Evolutionary conservation across 1,140 invertebrate species (phyloP).

Genomic region (Cotesia chilonis): DNA sequence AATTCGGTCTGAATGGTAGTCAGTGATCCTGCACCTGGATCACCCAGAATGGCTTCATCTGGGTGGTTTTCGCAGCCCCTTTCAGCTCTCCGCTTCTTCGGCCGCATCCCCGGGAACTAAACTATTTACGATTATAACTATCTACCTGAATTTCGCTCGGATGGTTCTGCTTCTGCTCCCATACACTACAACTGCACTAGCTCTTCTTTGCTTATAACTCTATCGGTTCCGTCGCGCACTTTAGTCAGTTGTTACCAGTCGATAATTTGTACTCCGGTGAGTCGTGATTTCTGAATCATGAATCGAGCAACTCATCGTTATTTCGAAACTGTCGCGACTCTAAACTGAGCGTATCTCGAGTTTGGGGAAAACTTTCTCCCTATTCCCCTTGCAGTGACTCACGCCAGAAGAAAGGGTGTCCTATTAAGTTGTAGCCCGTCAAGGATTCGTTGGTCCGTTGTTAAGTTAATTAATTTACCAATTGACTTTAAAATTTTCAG

Average conservation of each 20-base stretch:
- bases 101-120: no score
- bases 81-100: not conserved
- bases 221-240: no score
- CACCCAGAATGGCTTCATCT: not conserved
- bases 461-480: conserved; percentile 14
- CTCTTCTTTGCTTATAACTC: no score
- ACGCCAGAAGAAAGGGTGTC: not conserved
- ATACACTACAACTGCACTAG: no score
- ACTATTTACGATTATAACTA: conserved; percentile 49
- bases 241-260: not conserved
- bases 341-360: not conserved
- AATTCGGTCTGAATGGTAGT: not conserved
- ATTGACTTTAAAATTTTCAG: not conserved
- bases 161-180: conserved; percentile 20
- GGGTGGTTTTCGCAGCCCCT: not conserved
- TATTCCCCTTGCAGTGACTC: not conserved
- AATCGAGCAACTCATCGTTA: conserved; percentile 2
- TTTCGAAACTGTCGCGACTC: conserved; percentile 4
- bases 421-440: not conserved
- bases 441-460: not conserved
- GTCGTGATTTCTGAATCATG: not conserved
- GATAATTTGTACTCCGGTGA: conserved; percentile 7
- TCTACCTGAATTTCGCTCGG: conserved; percentile 44
- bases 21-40: not conserved
- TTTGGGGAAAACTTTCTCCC: not conserved